A percentile compares a stretch with the other conserved stretches of the same genome.
Evolutionary conservation across 2,888 invertebrate genomes (phyloP).

Genomic region (Callyntrura guangdongensis): DNA sequence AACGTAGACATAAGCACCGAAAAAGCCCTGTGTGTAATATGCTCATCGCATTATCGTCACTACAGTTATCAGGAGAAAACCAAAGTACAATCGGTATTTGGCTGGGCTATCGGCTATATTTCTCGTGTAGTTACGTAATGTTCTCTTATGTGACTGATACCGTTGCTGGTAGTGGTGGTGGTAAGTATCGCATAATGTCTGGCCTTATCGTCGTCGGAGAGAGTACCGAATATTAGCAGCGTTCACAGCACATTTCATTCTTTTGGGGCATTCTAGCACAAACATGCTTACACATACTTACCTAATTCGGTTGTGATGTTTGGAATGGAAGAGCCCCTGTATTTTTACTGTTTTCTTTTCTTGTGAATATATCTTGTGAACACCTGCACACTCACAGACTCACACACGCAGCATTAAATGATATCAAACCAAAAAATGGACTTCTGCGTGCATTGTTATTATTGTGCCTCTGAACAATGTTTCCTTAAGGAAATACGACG

Average conservation of each 20-base stretch:
- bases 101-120: too few species aligned
- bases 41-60: constrained; percentile 1
- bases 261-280: constrained; percentile 15
- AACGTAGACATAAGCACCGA: not conserved
- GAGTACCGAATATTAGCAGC: not conserved
- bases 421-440: not conserved
- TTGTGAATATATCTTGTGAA: not conserved
- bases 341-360: not conserved
- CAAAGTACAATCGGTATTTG: not conserved
- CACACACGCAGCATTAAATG: not conserved
- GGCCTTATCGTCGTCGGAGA: too few species aligned
- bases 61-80: not conserved
- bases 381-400: not conserved
- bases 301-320: not conserved
- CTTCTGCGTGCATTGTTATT: not conserved
- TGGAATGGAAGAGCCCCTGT: not conserved
- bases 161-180: too few species aligned
- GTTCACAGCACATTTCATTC: not conserved
- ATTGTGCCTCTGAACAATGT: not conserved
- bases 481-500: constrained; percentile 9
- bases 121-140: too few species aligned
- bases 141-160: too few species aligned
- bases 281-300: not conserved
- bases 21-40: constrained; percentile 9
- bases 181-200: too few species aligned